These are phyloP conservation scores for Conops quadrifasciatus DNA, from an alignment of 2,888 invertebrate genomes.

Conservation along the genomic window DNA sequence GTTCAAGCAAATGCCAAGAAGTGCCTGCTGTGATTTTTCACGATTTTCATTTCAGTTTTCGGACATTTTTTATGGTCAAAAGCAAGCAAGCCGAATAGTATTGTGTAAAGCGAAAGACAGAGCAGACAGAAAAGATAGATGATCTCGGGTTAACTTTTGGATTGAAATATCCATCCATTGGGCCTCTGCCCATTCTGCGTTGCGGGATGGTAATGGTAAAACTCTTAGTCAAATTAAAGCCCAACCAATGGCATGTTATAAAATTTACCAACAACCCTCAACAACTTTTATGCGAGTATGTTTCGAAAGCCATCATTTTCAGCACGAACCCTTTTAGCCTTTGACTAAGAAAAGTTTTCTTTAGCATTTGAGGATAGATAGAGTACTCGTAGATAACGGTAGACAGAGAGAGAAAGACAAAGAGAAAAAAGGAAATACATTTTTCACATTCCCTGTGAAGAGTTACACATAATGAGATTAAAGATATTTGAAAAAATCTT, in stretches of 20 bases:
- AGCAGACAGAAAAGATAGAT: not conserved
- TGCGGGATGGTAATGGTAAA: not conserved
- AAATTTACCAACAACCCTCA: slow-evolving; percentile 3
- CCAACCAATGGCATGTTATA: slow-evolving; percentile 10
- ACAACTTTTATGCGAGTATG: not conserved
- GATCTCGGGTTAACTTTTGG: slow-evolving; percentile 42
- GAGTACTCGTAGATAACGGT: no score
- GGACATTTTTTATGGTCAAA: not conserved
- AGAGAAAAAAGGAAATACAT: no score
- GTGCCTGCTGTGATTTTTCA: slow-evolving; percentile 21
- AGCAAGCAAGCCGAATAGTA: not conserved
- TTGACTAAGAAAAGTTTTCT: not conserved
- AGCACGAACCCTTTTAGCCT: not conserved
- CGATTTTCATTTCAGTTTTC: slow-evolving; percentile 18
- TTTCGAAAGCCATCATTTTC: slow-evolving; percentile 26
- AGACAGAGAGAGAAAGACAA: no score
- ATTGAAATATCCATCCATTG: slow-evolving; percentile 44
- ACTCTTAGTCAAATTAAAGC: not conserved
- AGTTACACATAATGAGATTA: no score
- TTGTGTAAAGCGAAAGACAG: not conserved
- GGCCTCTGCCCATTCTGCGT: no score
- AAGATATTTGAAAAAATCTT: no score
- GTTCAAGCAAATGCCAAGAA: not conserved
- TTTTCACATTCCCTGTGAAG: no score
- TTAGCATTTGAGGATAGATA: no score